Evolutionary conservation across 2,888 invertebrate species (phyloP).

Genomic region (Panopea generosa): DNA sequence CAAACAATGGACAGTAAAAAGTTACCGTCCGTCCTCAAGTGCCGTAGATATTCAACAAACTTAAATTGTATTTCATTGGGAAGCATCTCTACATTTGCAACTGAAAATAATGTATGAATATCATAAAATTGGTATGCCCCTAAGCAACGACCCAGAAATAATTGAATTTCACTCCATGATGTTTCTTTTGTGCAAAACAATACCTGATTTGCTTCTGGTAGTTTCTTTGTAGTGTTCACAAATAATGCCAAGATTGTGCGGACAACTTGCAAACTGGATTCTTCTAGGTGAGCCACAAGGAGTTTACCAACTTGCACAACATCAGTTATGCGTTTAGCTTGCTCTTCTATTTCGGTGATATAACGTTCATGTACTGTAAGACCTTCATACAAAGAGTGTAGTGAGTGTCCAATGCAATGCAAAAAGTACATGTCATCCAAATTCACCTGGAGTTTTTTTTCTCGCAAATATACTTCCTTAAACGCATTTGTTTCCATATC

Average conservation of each 20-base stretch:
- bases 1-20: constrained; percentile 64
- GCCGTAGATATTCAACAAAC: constrained; percentile 55
- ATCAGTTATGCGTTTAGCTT: no score
- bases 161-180: constrained; percentile 60
- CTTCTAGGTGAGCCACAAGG: constrained; percentile 61
- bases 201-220: constrained; percentile 67
- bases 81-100: constrained; percentile 66
- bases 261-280: constrained; percentile 57
- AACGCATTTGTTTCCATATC: constrained; percentile 10
- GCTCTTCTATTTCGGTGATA: no score
- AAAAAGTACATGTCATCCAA: no score
- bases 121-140: constrained; percentile 20
- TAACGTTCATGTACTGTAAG: no score
- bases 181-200: constrained; percentile 66
- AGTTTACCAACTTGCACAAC: constrained; percentile 32
- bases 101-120: constrained; percentile 44
- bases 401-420: no score
- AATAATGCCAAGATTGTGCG: constrained; percentile 63
- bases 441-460: no score
- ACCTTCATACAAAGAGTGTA: no score
- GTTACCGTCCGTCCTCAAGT: constrained; percentile 11
- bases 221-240: constrained; percentile 50
- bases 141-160: constrained; percentile 61
- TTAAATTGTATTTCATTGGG: constrained; percentile 63
- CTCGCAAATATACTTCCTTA: neutral